Evolutionary conservation across 2,797 vertebrate genomes (phyloP).

Genomic region (Coranthus polyacanthus): DNA sequence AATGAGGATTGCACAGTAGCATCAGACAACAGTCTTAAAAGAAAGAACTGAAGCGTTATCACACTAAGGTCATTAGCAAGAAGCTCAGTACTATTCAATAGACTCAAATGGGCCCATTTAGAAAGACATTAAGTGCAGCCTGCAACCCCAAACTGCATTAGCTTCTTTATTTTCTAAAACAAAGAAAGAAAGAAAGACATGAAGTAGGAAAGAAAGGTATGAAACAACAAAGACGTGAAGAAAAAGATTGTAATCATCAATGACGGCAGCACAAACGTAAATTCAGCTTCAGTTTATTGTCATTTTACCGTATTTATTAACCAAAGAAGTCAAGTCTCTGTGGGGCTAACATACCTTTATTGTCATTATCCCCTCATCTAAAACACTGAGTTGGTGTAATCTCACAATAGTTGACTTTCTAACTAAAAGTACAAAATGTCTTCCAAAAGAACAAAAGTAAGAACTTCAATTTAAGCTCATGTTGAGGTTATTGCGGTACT

Average conservation of each 20-base stretch:
- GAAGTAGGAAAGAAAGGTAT: not conserved
- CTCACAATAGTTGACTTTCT: too few relatives aligned
- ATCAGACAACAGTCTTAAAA: constrained; percentile 42
- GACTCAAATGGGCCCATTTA: constrained; percentile 69
- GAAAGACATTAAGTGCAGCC: constrained; percentile 64
- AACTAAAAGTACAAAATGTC: too few relatives aligned
- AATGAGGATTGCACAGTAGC: constrained; percentile 23
- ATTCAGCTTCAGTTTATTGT: not conserved
- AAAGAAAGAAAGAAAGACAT: constrained; percentile 28
- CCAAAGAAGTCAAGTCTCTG: too few relatives aligned
- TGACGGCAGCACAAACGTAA: constrained; percentile 7
- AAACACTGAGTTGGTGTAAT: too few relatives aligned
- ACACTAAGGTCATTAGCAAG: constrained; percentile 64
- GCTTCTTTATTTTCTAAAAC: constrained; percentile 45
- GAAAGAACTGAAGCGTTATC: constrained; percentile 63
- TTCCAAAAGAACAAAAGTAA: too few relatives aligned
- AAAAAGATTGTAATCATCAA: constrained; percentile 3
- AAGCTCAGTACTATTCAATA: constrained; percentile 63
- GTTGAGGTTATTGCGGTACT: not conserved
- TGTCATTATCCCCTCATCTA: not conserved
- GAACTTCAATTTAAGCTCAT: not conserved
- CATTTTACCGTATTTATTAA: too few relatives aligned
- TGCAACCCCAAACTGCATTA: constrained; percentile 54
- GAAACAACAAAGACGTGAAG: not conserved
- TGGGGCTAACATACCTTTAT: not conserved